Conservation (phyloP, 1,140 invertebrate species). For the Mylabris phalerata region DNA sequence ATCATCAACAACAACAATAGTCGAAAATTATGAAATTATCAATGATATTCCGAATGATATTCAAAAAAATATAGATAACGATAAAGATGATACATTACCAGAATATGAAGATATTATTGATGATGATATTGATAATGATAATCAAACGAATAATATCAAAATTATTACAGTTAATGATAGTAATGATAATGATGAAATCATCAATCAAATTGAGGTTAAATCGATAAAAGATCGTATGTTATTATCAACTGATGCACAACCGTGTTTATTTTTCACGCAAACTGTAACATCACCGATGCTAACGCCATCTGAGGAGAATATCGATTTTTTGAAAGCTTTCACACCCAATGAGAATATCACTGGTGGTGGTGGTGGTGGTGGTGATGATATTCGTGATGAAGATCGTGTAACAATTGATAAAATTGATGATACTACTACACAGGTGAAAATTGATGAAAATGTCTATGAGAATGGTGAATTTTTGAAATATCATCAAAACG, state of each 20-base stretch:
- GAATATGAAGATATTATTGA: conserved; percentile 8
- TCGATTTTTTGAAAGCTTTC: conserved; percentile 41
- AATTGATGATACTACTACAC: conserved; percentile 5
- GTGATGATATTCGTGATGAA: conserved; percentile 4
- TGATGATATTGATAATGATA: background rate
- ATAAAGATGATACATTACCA: conserved; percentile 3
- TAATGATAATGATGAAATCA: conserved; percentile 13
- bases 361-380: background rate
- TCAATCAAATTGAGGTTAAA: conserved; percentile 2
- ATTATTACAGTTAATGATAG: conserved; percentile 2
- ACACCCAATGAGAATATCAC: conserved; percentile 10
- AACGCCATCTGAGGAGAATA: conserved; percentile 41
- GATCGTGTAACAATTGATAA: conserved; percentile 1
- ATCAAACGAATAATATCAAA: background rate
- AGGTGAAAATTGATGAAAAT: conserved; percentile 27
- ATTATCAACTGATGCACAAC: conserved; percentile 34
- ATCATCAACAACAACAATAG: too few relatives aligned
- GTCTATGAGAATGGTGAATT: conserved; percentile 25
- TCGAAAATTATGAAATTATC: background rate
- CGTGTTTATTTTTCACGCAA: conserved; percentile 39
- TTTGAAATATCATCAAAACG: conserved; percentile 4
- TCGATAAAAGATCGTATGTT: conserved; percentile 40
- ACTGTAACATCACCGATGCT: conserved; percentile 41
- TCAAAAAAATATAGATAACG: background rate
- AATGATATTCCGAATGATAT: background rate